These are phyloP conservation scores for Cephalotes varians DNA, from an alignment of 2,888 invertebrate genomes.

Conservation along the genomic window DNA sequence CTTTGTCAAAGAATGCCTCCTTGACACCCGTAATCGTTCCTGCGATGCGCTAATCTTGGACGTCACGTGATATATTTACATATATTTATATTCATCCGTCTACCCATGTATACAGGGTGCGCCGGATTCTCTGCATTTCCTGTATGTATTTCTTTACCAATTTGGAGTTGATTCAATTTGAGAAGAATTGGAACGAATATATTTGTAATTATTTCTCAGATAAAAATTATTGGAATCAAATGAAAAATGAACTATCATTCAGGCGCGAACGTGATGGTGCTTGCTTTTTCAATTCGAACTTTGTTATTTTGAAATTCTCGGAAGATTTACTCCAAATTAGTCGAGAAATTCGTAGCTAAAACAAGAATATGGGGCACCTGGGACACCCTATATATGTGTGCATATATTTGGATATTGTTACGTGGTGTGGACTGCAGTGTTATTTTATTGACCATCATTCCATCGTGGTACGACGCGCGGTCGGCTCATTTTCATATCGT, in stretches of 20 bases:
- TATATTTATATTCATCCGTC: slow-evolving; percentile 59
- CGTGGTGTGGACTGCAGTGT: slow-evolving; percentile 77
- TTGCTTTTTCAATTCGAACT: neutral
- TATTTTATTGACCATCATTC: slow-evolving; percentile 68
- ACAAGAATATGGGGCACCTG: slow-evolving; percentile 34
- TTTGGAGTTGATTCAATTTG: slow-evolving; percentile 3
- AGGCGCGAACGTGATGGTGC: neutral
- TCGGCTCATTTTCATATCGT: slow-evolving; percentile 69
- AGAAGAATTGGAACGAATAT: neutral
- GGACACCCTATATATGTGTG: slow-evolving; percentile 59
- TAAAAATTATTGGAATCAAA: neutral
- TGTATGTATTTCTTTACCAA: slow-evolving; percentile 12
- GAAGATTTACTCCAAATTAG: slow-evolving; percentile 14
- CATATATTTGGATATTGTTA: slow-evolving; percentile 76
- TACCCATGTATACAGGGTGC: slow-evolving; percentile 41
- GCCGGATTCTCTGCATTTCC: slow-evolving; percentile 18
- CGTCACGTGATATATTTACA: slow-evolving; percentile 71
- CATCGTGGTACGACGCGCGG: slow-evolving; percentile 66
- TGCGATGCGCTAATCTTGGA: slow-evolving; percentile 77
- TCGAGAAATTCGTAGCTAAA: slow-evolving; percentile 11
- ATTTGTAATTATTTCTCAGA: neutral
- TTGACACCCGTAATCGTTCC: slow-evolving; percentile 73
- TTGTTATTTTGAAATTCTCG: neutral
- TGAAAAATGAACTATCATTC: neutral
- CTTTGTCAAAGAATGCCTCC: slow-evolving; percentile 71